Base-by-base conservation (phyloP, 2,797 vertebrate genomes). In the Antennarius maculatus region DNA sequence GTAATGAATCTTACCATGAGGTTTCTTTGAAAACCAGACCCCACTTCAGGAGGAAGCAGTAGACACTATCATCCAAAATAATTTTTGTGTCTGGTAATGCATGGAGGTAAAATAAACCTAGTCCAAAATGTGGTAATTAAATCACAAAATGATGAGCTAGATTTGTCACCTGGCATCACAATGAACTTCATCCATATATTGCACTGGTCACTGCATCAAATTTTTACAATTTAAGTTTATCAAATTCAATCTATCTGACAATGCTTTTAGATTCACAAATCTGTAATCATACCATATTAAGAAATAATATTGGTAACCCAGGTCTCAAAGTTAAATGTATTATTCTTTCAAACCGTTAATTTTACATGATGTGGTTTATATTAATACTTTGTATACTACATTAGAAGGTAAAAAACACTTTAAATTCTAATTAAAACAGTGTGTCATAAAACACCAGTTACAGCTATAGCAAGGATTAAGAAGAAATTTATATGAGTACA, bases 1-100 rank as follows among this genome's bases (percentile, higher is more conserved):
- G 90, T 88, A 92, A 92, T 90, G 82, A 85, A 91, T 92, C 90
- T 84, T 71, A 79, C 85, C 70, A 10, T 39, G 76, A 61, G 71
- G 17, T 39, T 85, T 85, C 48, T 64, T 58, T 80, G 85, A 64
- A 84, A 83, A 84, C 56, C 66, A 74, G 74, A 64, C 71, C 71
- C 79, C 80, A 69, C 55, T 83, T 83, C 53, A 49, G 55, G 54
- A 55, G 47, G 50, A 79, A 52, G 55, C 48, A 77, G 63, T 52
- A 60, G 45, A 57, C 58, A 79, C 7, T 50, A n/a, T 66, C 53
- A 65, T 53, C 47, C 9, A 77, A 60, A 60, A 55, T n/a, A 23
- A 71, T 65, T 3, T 39, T 39, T 15, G 12, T 69, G 28, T 55
- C 3, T 56, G 23, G 11, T 66, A 54, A 28, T 34, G 27, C 18